Evolutionary conservation across 35 echinoderm and acorn worm species (phyloP), one percentile per base, ranked within the genome.

Genomic region (Heliocidaris erythrogramma): DNA sequence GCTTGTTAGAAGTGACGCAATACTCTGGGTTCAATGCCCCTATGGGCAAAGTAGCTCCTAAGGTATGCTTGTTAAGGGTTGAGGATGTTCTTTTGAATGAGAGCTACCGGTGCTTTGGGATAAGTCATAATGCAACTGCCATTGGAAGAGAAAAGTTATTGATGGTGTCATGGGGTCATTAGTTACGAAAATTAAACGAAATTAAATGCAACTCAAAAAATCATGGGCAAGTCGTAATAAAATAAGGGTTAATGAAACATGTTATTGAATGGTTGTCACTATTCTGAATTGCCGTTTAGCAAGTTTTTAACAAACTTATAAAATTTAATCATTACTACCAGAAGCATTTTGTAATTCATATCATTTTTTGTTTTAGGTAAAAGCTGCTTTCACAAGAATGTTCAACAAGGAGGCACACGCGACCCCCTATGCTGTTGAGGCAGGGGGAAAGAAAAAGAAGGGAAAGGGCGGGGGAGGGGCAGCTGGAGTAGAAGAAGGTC

Each of bases 1-100:
- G 94, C 78, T 92, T 99, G 12, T 49, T 99, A 14, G 98, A 99
- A 93, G 95, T 99, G 53, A 95, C 95, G 18, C 98, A 99, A 69
- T 99, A 91, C 93, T 12, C 94, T 59, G 98, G 98, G 11, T 95
- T 30, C 17, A 96, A 94, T 49, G 96, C 97, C 12, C 97, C 98
- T 6, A 97, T 97, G 98, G 95, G 88, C 61, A 48, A 14, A 52
- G 97, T 99, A 2, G 94, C 96, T 56, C 85, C 97, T 30, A 99
- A 99, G 97, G 98, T 99, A 96, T 27, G 90, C 42, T 50, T 78
- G 21, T 78, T n/a, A 78, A 42, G 88, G 13, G 47, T 17, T 31
- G 88, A 16, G 29, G 16, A 14, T 90, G 16, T 90, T 31, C 29
- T 16, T 32, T 90, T 32, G 5, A 48, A 17, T 14, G n/a, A 14